phyloP scores from a whole-genome alignment of 2,888 invertebrate genomes.

The Conomelus anceps region DNA sequence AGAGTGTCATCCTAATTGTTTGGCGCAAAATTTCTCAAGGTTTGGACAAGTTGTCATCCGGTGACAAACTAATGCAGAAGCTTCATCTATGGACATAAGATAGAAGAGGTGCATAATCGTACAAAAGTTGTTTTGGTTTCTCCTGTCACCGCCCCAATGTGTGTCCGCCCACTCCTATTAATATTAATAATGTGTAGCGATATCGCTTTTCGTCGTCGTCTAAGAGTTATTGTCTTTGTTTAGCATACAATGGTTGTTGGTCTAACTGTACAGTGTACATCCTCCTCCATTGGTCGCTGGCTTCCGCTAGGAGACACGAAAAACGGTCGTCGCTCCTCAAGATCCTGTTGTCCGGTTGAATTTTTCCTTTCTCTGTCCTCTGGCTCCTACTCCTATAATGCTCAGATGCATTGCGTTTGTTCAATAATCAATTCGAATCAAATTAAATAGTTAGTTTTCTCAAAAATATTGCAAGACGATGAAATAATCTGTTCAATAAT shows the following conservation, averaged over 20 bases:
- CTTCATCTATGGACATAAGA: neutral
- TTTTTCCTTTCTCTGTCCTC: neutral
- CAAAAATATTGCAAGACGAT: too few species aligned
- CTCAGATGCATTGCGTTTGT: too few species aligned
- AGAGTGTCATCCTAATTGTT: neutral
- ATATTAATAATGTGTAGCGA: neutral
- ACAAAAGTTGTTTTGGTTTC: neutral
- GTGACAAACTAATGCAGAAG: neutral
- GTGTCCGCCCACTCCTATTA: neutral
- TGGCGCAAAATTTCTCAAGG: neutral
- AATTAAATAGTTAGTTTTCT: too few species aligned
- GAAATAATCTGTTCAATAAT: too few species aligned
- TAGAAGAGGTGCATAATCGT: neutral
- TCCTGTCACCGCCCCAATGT: neutral
- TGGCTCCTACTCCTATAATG: too few species aligned
- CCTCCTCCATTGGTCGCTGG: neutral
- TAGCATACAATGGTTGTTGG: slow-evolving; percentile 4
- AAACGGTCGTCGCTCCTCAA: neutral
- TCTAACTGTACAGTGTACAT: slow-evolving; percentile 1
- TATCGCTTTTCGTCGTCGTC: neutral
- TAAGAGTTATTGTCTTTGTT: slow-evolving; percentile 2
- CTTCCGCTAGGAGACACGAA: neutral
- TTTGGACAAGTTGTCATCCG: neutral
- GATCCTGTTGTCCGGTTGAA: neutral
- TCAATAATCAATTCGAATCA: too few species aligned